A percentile compares a stretch with the other conserved stretches of the same genome.
phyloP scores from a whole-genome alignment of 2,797 vertebrate species.

The Spinus olivaceus region DNA sequence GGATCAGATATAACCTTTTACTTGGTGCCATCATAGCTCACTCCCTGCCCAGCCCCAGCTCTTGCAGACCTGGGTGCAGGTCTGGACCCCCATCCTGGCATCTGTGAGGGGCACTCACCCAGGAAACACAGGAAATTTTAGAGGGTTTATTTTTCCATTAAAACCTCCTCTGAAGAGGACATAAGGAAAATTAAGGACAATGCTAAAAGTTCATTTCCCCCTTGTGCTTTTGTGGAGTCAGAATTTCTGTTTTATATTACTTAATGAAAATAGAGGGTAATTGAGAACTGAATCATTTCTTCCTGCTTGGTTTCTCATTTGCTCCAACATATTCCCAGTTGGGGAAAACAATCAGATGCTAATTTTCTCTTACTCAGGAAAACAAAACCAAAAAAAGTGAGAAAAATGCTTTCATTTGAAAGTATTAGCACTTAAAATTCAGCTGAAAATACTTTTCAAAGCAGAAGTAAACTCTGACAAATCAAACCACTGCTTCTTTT shows the following conservation, averaged over 20 bases:
- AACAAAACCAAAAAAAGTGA: neutral
- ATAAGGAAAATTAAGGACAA: neutral
- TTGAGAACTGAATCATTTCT: constrained; percentile 7
- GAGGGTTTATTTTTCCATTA: neutral
- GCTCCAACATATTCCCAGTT: neutral
- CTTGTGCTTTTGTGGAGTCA: neutral
- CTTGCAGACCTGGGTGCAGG: neutral
- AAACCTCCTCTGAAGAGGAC: neutral
- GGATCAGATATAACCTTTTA: constrained; percentile 45
- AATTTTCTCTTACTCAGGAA: constrained; percentile 23
- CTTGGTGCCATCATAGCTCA: neutral
- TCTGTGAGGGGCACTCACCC: neutral
- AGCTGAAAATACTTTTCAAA: constrained; percentile 14
- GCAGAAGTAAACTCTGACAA: constrained; percentile 23
- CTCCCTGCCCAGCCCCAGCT: neutral
- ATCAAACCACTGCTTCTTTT: neutral
- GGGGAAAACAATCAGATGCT: neutral
- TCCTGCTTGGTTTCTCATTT: constrained; percentile 5
- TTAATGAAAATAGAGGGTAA: constrained; percentile 22
- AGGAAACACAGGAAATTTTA: neutral
- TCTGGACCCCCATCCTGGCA: neutral
- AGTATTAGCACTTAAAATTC: constrained; percentile 7
- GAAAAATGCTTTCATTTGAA: constrained; percentile 1
- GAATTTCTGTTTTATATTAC: neutral
- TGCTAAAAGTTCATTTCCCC: neutral